Base-by-base conservation (phyloP, 2,113 vertebrate genomes). In the Phalacrocorax brasilianus region DNA sequence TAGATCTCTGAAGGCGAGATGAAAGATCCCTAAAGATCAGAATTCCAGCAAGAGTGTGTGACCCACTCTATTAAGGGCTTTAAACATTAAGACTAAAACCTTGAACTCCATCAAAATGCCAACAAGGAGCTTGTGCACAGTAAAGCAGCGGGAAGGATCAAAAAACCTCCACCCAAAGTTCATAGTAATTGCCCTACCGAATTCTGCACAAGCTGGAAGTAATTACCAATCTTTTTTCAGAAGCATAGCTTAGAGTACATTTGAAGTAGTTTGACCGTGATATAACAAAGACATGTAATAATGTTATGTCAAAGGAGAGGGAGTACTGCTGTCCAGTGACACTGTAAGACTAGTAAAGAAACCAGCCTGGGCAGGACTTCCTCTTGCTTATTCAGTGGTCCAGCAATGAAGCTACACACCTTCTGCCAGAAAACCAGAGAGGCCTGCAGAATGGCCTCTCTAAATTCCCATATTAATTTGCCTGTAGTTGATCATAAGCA, bases 11-110 rank as follows among this genome's bases (percentile, higher is more conserved):
- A 95, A 87, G 75, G 78, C 2, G 0, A 95, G 68, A 92, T 93
- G 71, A 97, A 97, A 97, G 85, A 91, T 53, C 63, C 75, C 84
- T 77, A 42, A 94, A 96, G 95, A 96, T 93, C 94, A 96, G 73
- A 80, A 91, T 63, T 91, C 85, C 95, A 61, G 68, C 62, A n/a
- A 93, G 89, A 56, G 27, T n/a, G 71, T 91, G 62, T 73, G 96
- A 91, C 95, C 78, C 65, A 40, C 86, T 81, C 90, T 78, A 88
- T 94, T 95, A 96, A 97, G 70, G 61, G 62, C 68, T 94, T 97
- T 65, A 74, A 96, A 91, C 44, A 27, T 30, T 32, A 67, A 62
- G 66, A 80, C 73, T 89, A 71, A 92, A 66, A 40, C 72, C 88
- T 33, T 95, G 91, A 82, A 95, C 90, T 77, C 77, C 38, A 95